Evolutionary conservation across 2,113 vertebrate genomes (phyloP).

Genomic region (Sinocyclocheilus maitianheensis): DNA sequence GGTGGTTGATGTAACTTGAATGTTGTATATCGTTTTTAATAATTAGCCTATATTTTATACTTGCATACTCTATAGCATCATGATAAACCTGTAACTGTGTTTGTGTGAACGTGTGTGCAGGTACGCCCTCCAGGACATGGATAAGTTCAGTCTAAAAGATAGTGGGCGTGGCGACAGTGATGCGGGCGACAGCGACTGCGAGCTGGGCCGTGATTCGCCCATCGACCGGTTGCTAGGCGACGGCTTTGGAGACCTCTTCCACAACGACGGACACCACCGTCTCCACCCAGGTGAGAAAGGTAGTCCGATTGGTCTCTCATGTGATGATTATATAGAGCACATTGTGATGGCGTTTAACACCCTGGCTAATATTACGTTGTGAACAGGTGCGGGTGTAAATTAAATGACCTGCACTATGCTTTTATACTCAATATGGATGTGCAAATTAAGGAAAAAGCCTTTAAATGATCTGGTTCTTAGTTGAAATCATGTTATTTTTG

Average conservation of each 20-base stretch:
- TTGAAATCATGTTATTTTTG: constrained; percentile 22
- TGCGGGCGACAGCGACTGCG: constrained; percentile 98
- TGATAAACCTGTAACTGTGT: constrained; percentile 5
- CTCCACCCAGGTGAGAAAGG: constrained; percentile 89
- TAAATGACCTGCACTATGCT: background rate
- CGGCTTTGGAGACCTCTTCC: constrained; percentile 97
- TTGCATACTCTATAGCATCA: background rate
- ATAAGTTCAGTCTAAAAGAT: constrained; percentile 99
- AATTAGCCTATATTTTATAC: background rate
- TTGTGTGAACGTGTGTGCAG: constrained; percentile 67
- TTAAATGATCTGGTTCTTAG: background rate
- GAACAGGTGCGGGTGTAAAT: background rate
- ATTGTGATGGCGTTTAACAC: background rate
- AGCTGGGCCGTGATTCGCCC: constrained; percentile 96
- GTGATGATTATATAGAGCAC: constrained; percentile 19
- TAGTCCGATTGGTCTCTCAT: background rate
- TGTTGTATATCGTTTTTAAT: background rate
- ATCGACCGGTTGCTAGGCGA: constrained; percentile 97
- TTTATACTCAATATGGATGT: background rate
- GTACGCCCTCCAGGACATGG: constrained; percentile 98
- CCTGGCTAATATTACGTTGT: background rate
- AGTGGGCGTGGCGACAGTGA: constrained; percentile 98
- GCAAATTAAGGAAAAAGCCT: constrained; percentile 12
- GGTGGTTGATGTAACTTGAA: background rate
- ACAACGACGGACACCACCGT: constrained; percentile 89